Base-by-base conservation (phyloP, 2,797 vertebrate genomes). In the Hemibagrus guttatus region DNA sequence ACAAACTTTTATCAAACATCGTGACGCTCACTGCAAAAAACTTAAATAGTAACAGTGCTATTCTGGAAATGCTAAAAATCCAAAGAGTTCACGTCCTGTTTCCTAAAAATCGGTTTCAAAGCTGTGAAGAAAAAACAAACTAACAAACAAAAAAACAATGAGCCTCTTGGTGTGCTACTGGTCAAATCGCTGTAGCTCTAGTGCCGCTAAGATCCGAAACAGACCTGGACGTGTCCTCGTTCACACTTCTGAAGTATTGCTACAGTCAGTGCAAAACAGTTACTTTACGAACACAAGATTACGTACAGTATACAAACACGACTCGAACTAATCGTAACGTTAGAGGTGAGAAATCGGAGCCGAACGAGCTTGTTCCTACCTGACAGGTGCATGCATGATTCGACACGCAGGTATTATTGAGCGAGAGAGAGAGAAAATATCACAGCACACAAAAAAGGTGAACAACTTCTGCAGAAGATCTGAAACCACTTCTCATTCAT, bases 21-120 rank as follows among this genome's bases (percentile, higher is more conserved):
- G 89, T 89, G 88, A 94, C 92, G 92, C 89, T 91, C 88, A 91
- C 89, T 82, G 87, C 88, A 90, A 87, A n/a, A 87, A 90, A 92
- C 87, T 92, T 91, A 93, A 82, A 85, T 93, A 90, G 86, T 90
- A 90, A 89, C 91, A 92, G 90, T 90, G 92, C 87, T 87, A 87
- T 76, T 92, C 91, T 92, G 93, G 91, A 94, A 94, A 94, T 90
- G 90, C 91, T 90, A 88, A 86, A 90, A 90, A 88, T 91, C 90
- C 89, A 90, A 78, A 19, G 61, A 89, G 88, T 85, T 89, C 89
- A 83, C 86, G 90, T 87, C 89, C 59, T 84, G 21, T 56, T 84
- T 85, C 31, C 85, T 92, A 81, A 91, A 90, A 90, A 92, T 90
- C 90, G 83, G 83, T 84, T 92, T 75, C 68, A 66, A 90, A 90